These are phyloP conservation scores for Ctenopoma kingsleyae DNA, from an alignment of 2,797 vertebrate species.

Conservation along the genomic window DNA sequence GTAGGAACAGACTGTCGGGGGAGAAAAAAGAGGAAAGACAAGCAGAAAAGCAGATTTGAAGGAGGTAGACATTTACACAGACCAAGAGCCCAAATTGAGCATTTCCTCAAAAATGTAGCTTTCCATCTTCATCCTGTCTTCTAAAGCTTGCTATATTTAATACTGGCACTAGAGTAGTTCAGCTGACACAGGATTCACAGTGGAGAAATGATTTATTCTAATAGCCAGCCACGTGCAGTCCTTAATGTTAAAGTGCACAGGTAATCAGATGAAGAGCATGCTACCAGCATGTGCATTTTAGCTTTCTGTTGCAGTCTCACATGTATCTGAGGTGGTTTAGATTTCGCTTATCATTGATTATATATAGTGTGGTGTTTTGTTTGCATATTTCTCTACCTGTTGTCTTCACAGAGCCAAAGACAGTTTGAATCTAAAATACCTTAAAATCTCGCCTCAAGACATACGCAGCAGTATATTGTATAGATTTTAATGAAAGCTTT, in stretches of 20 bases:
- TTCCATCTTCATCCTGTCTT: constrained; percentile 38
- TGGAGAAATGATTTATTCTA: constrained; percentile 47
- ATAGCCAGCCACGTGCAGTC: constrained; percentile 36
- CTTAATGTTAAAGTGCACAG: constrained; percentile 17
- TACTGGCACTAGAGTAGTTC: constrained; percentile 41
- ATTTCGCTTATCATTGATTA: constrained; percentile 6
- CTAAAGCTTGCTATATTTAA: constrained; percentile 40
- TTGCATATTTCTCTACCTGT: neutral
- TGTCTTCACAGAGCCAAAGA: neutral
- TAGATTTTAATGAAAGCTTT: too few species aligned
- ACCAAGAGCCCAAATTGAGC: constrained; percentile 35
- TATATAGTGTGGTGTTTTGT: neutral
- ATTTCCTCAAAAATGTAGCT: constrained; percentile 40
- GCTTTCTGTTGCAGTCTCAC: neutral
- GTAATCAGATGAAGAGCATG: constrained; percentile 30
- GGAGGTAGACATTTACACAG: constrained; percentile 31
- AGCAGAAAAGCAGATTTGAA: constrained; percentile 29
- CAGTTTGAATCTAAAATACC: neutral
- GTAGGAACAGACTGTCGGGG: constrained; percentile 16
- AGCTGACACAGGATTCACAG: constrained; percentile 39
- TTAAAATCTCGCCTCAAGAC: neutral
- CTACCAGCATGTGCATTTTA: neutral
- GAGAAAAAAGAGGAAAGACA: constrained; percentile 3
- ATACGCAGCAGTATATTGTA: neutral
- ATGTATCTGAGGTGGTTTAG: neutral